Base-by-base conservation (phyloP, 1,140 invertebrate genomes). In the Saccostrea cuccullata region DNA sequence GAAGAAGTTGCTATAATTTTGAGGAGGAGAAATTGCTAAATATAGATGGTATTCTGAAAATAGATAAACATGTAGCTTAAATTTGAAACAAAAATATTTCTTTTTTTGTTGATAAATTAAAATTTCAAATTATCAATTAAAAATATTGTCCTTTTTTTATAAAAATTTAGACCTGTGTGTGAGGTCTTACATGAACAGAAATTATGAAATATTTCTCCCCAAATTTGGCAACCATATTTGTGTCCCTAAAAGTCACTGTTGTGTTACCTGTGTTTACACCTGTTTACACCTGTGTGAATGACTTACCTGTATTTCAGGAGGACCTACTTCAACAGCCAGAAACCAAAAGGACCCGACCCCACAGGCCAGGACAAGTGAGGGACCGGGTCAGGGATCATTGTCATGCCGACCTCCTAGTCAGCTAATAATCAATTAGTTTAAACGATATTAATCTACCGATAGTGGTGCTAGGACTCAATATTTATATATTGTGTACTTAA, bases 311-410 rank as follows among this genome's bases (percentile, higher is more conserved):
- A 13, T 88, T 88, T 58, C 67, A 88, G 87, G 64, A 64, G 87
- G 26, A 82, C 82, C 15, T 88, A 88, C 26, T 56, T 88, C 23
- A 88, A 88, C 58, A 77, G 30, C 85, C 60, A 88, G 20, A 85
- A 56, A n/a, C 87, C 87, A 55, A 84, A 84, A 85, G 87, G 60
- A n/a, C 26, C 83, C 17, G 87, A 85, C 26, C 36, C 87, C 8
- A 88, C 87, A 30, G 83, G 60, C 40, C 60, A 85, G 47, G 82
- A 88, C 82, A 86, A 86, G 84, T 64, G 23, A 77, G 26, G 26
- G 12, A 77, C 15, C 11, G 26, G 15, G 26, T 77, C 26, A 36
- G 26, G 26, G 26, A 26, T 26, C 70, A 77, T 30, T 77, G 30
- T 15, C 23, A 30, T 26, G 70, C 5, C 30, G 26, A 77, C 70